phyloP scores from a whole-genome alignment of 2,113 vertebrate species.

The Amblyornis subalaris region DNA sequence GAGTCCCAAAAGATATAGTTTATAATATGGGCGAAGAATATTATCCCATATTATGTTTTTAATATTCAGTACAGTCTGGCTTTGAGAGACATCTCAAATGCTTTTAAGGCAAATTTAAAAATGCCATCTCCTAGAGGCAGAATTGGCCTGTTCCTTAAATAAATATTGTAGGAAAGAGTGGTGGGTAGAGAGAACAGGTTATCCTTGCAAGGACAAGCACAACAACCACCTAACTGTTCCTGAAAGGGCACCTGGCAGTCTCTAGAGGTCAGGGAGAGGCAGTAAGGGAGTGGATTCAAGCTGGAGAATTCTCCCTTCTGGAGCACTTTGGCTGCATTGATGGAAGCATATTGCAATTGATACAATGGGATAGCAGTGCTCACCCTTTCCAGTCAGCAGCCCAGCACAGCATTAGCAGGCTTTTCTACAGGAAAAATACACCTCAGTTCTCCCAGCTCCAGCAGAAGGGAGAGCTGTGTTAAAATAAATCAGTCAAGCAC shows the following conservation, averaged over 20 bases:
- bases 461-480: not conserved
- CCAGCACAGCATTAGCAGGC: not conserved
- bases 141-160: not conserved
- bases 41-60: not conserved
- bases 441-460: not conserved
- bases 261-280: not conserved
- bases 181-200: not conserved
- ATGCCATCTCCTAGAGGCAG: not conserved
- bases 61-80: not conserved
- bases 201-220: not conserved
- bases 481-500: conserved; percentile 51
- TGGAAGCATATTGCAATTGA: not conserved
- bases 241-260: not conserved
- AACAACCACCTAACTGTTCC: not conserved
- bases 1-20: not conserved
- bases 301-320: fast-evolving
- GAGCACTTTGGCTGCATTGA: not conserved
- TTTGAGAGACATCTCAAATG: not conserved
- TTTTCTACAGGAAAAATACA: conserved; percentile 13
- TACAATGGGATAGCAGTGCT: not conserved
- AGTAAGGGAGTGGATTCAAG: not conserved
- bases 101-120: not conserved
- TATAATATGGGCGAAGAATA: not conserved
- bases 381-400: not conserved
- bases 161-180: not conserved